Evolutionary conservation across 2,888 invertebrate genomes (phyloP).

Genomic region (Dasypolia templi): DNA sequence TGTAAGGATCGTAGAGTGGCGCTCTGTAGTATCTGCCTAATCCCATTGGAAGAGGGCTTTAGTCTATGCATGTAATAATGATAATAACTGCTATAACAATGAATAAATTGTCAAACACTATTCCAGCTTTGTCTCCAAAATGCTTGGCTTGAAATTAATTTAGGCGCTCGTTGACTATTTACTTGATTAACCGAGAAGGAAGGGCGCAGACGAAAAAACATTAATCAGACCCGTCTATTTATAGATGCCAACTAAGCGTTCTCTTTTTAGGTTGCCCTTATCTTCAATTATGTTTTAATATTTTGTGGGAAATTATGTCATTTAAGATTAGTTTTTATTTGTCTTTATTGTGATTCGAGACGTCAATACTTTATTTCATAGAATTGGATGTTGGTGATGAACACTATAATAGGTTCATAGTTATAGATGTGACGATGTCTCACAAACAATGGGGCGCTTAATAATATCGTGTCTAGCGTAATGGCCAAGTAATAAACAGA

Average conservation of each 20-base stretch:
- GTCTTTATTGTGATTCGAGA: background rate
- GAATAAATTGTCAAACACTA: slow-evolving; percentile 28
- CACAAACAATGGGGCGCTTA: background rate
- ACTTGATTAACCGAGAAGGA: slow-evolving; percentile 60
- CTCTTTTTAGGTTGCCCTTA: slow-evolving; percentile 53
- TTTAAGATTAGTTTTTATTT: slow-evolving; percentile 26
- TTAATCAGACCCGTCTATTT: slow-evolving; percentile 64
- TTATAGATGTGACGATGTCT: too few relatives aligned
- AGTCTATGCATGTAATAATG: background rate
- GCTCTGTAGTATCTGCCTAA: too few relatives aligned
- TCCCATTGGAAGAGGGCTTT: too few relatives aligned
- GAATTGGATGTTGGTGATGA: background rate
- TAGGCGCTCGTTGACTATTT: slow-evolving; percentile 48
- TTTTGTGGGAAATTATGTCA: slow-evolving; percentile 47
- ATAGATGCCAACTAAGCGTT: slow-evolving; percentile 55
- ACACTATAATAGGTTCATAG: background rate
- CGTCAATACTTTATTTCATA: background rate
- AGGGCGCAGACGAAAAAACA: slow-evolving; percentile 54
- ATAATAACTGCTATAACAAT: slow-evolving; percentile 2
- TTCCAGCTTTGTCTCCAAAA: slow-evolving; percentile 15
- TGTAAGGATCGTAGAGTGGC: too few relatives aligned
- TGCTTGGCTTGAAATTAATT: slow-evolving; percentile 55
- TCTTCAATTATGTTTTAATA: slow-evolving; percentile 49
- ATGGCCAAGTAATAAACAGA: too few relatives aligned
- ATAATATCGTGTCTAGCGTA: background rate